These are phyloP conservation scores for Artemia sinica DNA, from an alignment of 2,888 invertebrate genomes.

Conservation along the genomic window DNA sequence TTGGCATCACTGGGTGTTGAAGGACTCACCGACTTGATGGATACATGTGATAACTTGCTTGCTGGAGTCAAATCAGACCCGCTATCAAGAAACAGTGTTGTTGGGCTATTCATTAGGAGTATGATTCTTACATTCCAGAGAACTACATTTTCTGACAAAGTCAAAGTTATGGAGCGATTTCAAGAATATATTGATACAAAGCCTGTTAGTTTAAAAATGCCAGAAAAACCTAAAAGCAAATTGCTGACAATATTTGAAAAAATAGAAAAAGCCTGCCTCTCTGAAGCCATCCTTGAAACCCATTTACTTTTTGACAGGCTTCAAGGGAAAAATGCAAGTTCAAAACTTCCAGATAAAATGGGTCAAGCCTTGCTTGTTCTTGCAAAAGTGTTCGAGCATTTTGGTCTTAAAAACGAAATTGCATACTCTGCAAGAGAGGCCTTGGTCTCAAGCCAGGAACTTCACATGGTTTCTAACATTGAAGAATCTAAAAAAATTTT, in stretches of 20 bases:
- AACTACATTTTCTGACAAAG: neutral
- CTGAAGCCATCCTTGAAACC: neutral
- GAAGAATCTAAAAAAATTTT: neutral
- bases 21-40: neutral
- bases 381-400: constrained; percentile 3
- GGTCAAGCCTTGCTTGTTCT: constrained; percentile 4
- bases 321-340: neutral
- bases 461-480: neutral
- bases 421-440: neutral
- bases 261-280: neutral
- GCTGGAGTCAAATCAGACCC: neutral
- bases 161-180: neutral
- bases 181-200: neutral
- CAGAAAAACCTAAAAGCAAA: neutral
- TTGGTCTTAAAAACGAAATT: constrained; percentile 1
- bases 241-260: neutral
- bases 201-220: neutral
- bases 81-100: neutral
- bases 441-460: neutral
- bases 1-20: neutral
- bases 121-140: constrained; percentile 4
- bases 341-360: constrained; percentile 9
- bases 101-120: constrained; percentile 3
- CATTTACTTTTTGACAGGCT: constrained; percentile 1
- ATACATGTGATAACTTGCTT: neutral